phyloP scores from a whole-genome alignment of 2,113 vertebrate species.

The Tragelaphus strepsiceros region DNA sequence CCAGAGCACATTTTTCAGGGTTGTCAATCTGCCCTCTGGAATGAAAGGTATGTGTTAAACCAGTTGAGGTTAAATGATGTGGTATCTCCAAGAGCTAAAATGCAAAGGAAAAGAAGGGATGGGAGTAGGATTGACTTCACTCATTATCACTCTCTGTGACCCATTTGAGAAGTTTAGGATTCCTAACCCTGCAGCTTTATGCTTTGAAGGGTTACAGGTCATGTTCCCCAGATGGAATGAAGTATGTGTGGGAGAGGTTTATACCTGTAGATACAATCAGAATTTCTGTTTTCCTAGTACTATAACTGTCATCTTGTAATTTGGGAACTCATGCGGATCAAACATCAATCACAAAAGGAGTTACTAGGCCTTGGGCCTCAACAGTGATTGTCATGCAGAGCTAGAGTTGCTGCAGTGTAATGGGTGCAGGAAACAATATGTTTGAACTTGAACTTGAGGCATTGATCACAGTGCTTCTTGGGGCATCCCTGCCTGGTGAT shows the following conservation, averaged over 20 bases:
- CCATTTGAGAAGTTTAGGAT: background rate
- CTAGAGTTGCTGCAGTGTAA: background rate
- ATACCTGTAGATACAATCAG: background rate
- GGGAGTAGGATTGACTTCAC: background rate
- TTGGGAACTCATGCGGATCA: background rate
- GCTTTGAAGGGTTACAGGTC: background rate
- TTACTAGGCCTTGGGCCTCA: background rate
- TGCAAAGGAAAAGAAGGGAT: background rate
- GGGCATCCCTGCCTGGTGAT: background rate
- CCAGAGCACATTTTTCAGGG: background rate
- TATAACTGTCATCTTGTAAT: background rate
- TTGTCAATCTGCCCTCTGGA: background rate
- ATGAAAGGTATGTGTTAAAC: background rate
- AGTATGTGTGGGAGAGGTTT: rapidly evolving
- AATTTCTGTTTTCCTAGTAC: background rate
- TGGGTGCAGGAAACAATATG: background rate
- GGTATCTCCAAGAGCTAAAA: background rate
- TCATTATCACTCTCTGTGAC: background rate
- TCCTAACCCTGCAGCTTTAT: background rate
- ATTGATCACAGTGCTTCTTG: background rate
- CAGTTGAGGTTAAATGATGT: background rate
- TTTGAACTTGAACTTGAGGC: background rate
- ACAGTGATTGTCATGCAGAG: background rate
- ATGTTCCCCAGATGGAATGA: rapidly evolving
- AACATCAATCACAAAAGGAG: background rate